A percentile compares a stretch with the other conserved stretches of the same genome.
phyloP scores from a whole-genome alignment of 2,888 invertebrate species.

The Cylindroiulus punctatus region DNA sequence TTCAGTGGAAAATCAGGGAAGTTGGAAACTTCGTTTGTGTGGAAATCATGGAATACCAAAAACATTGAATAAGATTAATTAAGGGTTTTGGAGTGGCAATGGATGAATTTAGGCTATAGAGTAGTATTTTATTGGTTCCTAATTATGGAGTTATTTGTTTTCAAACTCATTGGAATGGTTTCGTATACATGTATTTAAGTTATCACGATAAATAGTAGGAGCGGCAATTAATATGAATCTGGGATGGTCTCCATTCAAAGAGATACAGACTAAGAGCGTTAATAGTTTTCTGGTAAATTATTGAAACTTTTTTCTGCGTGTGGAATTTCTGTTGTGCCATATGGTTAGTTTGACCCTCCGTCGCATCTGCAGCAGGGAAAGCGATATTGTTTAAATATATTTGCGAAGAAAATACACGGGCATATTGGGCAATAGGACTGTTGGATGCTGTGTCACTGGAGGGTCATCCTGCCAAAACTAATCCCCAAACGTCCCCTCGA shows the following conservation, averaged over 20 bases:
- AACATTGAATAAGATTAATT: too few relatives aligned
- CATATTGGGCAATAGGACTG: not conserved
- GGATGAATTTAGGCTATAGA: not conserved
- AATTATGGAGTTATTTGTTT: not conserved
- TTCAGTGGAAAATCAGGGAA: too few relatives aligned
- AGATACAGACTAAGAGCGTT: not conserved
- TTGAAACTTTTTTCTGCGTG: not conserved
- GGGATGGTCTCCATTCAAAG: not conserved
- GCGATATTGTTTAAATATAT: slow-evolving; percentile 21
- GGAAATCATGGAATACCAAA: too few relatives aligned
- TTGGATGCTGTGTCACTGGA: not conserved
- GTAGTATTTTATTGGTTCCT: not conserved
- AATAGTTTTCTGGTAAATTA: not conserved
- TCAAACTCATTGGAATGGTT: not conserved
- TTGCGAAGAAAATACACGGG: not conserved
- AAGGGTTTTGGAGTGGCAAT: too few relatives aligned
- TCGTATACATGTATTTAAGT: too few relatives aligned
- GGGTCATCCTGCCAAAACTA: not conserved
- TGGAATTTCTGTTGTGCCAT: not conserved
- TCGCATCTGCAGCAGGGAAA: not conserved
- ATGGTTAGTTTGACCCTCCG: not conserved
- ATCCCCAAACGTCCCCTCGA: not conserved
- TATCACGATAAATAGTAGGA: not conserved
- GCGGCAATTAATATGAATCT: not conserved
- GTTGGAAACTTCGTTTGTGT: too few relatives aligned